Evolutionary conservation across 2,797 vertebrate species (phyloP), one percentile per base, ranked within the genome.

Genomic region (Phylloscopus collybita): DNA sequence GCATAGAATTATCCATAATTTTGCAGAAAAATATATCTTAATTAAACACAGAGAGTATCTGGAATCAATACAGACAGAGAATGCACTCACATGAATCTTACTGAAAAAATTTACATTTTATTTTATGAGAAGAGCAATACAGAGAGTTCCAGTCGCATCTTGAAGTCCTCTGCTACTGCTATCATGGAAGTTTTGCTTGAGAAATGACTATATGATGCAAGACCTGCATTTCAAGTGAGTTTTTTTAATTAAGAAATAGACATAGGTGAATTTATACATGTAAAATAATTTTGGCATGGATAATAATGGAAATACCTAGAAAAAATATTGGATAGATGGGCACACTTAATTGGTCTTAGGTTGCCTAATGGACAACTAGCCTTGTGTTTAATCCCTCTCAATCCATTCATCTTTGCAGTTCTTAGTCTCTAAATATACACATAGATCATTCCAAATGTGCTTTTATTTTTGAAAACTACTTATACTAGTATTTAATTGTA

Each of bases 321-420:
- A 92, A 93, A 94, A 93, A 66, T 81, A 89, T 36, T 89, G 83
- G 94, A 86, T 61, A 72, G 87, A 96, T 96, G 96, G 96, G 20
- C 64, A 86, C 54, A 74, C 29, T 42, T 92, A 96, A 94, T 93
- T 69, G 3, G 79, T 88, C 89, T 96, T 95, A 92, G 47, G 75
- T 86, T 97, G 87, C 42, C 84, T 97, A 96, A 97, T 96, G 86
- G 95, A 95, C 92, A 96, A 97, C 94, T 95, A 96, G 90, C n/a
- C 70, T 79, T 47, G 15, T 61, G 45, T 82, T 96, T 96, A 96
- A 97, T 95, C 87, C 83, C 66, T 20, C 44, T 89, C 29, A 13
- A 90, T 94, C 72, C 90, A 89, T 87, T 96, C 0, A 1, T 73
- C 26, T 80, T 86, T 89, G 50, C 42, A 65, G 60, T 57, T 90